Conservation (phyloP, 2,797 vertebrate genomes). For the Megalops cyprinoides region DNA sequence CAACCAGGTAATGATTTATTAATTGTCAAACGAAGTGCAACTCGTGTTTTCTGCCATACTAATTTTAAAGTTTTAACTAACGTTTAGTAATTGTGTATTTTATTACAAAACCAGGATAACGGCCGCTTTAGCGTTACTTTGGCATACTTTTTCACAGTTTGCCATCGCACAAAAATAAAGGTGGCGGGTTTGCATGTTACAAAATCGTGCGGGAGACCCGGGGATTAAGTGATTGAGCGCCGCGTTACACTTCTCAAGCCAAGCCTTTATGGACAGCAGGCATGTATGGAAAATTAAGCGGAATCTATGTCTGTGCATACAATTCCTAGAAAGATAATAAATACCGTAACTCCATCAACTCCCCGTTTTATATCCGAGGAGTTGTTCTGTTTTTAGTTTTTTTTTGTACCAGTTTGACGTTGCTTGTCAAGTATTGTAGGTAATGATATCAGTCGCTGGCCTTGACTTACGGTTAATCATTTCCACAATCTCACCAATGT, state of each 20-base stretch:
- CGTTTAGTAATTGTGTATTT: slow-evolving; percentile 3
- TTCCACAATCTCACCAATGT: background rate
- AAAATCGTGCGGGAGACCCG: background rate
- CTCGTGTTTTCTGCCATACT: background rate
- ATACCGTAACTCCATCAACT: background rate
- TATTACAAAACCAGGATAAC: slow-evolving; percentile 4
- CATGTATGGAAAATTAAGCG: background rate
- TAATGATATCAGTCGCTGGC: background rate
- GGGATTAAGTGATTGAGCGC: background rate
- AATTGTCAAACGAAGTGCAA: slow-evolving; percentile 16
- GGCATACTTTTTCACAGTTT: slow-evolving; percentile 23
- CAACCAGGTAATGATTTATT: slow-evolving; percentile 81
- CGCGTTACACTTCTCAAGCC: background rate
- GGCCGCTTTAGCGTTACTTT: slow-evolving; percentile 20
- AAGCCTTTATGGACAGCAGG: background rate
- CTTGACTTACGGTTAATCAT: slow-evolving; percentile 13
- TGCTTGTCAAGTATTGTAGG: background rate
- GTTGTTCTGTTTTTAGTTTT: background rate
- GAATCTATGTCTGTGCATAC: background rate
- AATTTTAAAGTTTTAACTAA: background rate
- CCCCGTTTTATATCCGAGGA: background rate
- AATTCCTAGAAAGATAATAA: slow-evolving; percentile 18
- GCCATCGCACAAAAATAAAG: slow-evolving; percentile 1
- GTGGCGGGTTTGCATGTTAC: background rate
- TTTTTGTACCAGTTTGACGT: background rate